Evolutionary conservation across 1,140 invertebrate genomes (phyloP).

Genomic region (Paracyclopina nana): DNA sequence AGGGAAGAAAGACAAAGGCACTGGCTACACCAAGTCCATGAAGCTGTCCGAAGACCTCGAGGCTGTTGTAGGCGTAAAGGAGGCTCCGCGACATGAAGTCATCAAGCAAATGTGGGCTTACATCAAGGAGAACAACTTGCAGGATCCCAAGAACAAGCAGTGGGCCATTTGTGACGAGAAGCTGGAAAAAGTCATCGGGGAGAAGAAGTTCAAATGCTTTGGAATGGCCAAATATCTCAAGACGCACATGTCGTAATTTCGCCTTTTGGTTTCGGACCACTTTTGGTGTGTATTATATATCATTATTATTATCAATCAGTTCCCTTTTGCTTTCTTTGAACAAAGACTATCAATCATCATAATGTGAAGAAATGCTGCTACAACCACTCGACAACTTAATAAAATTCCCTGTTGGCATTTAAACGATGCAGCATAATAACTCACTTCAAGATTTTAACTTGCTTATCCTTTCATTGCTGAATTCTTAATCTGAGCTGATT

Average conservation of each 20-base stretch:
- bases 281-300: no score
- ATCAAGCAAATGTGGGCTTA: conserved; percentile 80
- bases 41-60: conserved; percentile 66
- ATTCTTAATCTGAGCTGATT: no score
- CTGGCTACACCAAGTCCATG: conserved; percentile 57
- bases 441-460: no score
- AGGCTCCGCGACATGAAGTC: conserved; percentile 72
- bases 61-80: conserved; percentile 56
- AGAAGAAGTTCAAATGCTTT: conserved; percentile 19
- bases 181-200: conserved; percentile 60
- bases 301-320: no score
- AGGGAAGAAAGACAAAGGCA: conserved; percentile 27
- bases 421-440: no score
- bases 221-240: conserved; percentile 14
- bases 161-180: conserved; percentile 82
- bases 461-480: no score
- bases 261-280: no score
- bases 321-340: no score
- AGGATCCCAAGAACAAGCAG: conserved; percentile 81
- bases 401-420: no score
- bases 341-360: no score
- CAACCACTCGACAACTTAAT: no score
- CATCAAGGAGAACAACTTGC: conserved; percentile 69
- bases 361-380: no score
- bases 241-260: conserved; percentile 8